phyloP scores from a whole-genome alignment of 2,113 vertebrate species.

The Oxygymnocypris stewartii region DNA sequence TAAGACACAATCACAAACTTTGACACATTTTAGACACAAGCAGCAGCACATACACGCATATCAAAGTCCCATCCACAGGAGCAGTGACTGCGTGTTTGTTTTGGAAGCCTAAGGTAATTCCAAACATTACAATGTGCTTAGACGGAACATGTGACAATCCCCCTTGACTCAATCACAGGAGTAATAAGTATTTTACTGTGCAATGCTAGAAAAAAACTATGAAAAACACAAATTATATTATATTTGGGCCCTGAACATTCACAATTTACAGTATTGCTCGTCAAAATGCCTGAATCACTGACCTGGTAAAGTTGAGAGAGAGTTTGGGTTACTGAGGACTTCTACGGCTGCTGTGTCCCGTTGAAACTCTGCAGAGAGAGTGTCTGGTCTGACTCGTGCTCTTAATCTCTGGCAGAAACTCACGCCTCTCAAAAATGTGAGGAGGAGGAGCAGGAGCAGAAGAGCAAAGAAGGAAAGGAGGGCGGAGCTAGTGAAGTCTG shows the following conservation, averaged over 20 bases:
- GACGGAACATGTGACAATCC: constrained; percentile 9
- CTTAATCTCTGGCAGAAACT: constrained; percentile 67
- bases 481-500: constrained; percentile 28
- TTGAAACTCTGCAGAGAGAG: constrained; percentile 43
- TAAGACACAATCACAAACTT: not conserved
- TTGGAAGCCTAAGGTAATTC: not conserved
- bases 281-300: not conserved
- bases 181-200: not conserved
- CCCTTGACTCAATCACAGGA: not conserved
- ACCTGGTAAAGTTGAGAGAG: constrained; percentile 32
- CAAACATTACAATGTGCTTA: constrained; percentile 29
- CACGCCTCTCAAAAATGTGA: constrained; percentile 59
- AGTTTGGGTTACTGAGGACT: constrained; percentile 16
- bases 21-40: not conserved
- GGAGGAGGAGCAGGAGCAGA: constrained; percentile 23
- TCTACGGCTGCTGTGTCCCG: constrained; percentile 56
- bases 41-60: not conserved
- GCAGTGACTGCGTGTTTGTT: not conserved
- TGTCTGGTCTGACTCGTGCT: constrained; percentile 60
- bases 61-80: not conserved
- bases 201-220: not conserved
- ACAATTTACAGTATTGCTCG: not conserved
- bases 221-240: not conserved
- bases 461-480: constrained; percentile 19
- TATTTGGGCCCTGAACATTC: not conserved